Evolutionary conservation across 2,797 vertebrate species (phyloP).

Genomic region (Tenualosa thibaudeaui): DNA sequence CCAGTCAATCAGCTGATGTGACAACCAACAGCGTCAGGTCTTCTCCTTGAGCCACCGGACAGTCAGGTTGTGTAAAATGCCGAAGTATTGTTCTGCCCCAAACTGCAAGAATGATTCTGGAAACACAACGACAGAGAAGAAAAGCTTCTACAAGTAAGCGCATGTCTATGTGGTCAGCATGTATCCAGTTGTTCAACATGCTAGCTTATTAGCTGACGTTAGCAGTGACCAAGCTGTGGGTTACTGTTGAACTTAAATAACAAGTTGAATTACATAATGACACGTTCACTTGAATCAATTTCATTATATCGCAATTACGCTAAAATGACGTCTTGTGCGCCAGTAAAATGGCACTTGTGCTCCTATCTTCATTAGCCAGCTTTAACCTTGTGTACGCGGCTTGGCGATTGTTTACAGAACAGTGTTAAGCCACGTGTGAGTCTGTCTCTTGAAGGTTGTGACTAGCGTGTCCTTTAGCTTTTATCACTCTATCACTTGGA

Average conservation of each 20-base stretch:
- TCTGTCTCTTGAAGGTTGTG: conserved; percentile 14
- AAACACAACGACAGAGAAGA: conserved; percentile 56
- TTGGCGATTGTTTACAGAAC: background rate
- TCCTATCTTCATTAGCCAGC: background rate
- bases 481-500: background rate
- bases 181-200: background rate
- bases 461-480: conserved; percentile 3
- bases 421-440: conserved; percentile 1
- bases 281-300: background rate
- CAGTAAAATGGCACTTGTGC: background rate
- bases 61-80: conserved; percentile 54
- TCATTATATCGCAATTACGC: background rate
- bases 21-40: background rate
- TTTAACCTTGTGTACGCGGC: background rate
- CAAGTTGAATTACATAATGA: background rate
- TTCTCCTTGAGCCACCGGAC: background rate
- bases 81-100: conserved; percentile 71
- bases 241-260: background rate
- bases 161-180: background rate
- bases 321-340: background rate
- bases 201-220: background rate
- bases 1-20: background rate
- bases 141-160: conserved; percentile 76
- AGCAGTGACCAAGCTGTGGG: background rate
- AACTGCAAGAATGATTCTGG: conserved; percentile 69